These are phyloP conservation scores for Drosophila azteca DNA, from an alignment of 1,140 invertebrate genomes.

Conservation along the genomic window DNA sequence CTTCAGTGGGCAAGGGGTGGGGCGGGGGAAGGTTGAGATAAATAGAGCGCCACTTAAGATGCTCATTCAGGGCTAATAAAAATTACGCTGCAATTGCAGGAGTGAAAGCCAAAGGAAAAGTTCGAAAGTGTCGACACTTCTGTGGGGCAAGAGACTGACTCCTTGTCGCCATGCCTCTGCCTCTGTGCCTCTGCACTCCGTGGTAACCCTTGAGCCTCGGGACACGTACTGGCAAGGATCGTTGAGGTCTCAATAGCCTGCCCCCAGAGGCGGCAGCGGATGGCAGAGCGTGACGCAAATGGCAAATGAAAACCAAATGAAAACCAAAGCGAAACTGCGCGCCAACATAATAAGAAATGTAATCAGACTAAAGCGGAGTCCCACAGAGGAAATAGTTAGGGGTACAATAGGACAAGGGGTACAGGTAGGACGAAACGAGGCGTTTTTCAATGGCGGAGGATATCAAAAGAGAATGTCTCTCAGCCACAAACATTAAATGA, in stretches of 20 bases:
- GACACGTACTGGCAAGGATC: slow-evolving; percentile 55
- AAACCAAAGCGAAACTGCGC: slow-evolving; percentile 65
- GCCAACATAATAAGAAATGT: slow-evolving; percentile 77
- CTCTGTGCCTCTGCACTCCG: too few relatives aligned
- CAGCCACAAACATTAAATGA: too few relatives aligned
- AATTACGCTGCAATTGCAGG: slow-evolving; percentile 69
- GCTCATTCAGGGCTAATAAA: slow-evolving; percentile 72
- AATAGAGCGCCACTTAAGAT: slow-evolving; percentile 65
- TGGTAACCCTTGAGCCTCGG: slow-evolving; percentile 68
- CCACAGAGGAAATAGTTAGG: too few relatives aligned
- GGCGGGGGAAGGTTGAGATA: background rate
- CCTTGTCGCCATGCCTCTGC: slow-evolving; percentile 15
- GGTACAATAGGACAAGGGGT: too few relatives aligned
- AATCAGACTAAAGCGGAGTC: slow-evolving; percentile 23
- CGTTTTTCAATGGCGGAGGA: too few relatives aligned
- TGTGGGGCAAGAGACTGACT: slow-evolving; percentile 17
- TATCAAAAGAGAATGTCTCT: too few relatives aligned
- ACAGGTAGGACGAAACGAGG: too few relatives aligned
- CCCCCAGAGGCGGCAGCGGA: slow-evolving; percentile 3
- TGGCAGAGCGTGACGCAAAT: slow-evolving; percentile 70
- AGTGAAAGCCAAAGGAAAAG: slow-evolving; percentile 20
- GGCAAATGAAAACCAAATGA: slow-evolving; percentile 74
- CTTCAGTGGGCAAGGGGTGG: too few relatives aligned
- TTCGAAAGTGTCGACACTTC: slow-evolving; percentile 74
- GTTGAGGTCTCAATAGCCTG: slow-evolving; percentile 57